Percentiles rank a stretch among this genome's conserved stretches.
Evolutionary conservation across 2,113 vertebrate species (phyloP).

Genomic region (Macrotus californicus): DNA sequence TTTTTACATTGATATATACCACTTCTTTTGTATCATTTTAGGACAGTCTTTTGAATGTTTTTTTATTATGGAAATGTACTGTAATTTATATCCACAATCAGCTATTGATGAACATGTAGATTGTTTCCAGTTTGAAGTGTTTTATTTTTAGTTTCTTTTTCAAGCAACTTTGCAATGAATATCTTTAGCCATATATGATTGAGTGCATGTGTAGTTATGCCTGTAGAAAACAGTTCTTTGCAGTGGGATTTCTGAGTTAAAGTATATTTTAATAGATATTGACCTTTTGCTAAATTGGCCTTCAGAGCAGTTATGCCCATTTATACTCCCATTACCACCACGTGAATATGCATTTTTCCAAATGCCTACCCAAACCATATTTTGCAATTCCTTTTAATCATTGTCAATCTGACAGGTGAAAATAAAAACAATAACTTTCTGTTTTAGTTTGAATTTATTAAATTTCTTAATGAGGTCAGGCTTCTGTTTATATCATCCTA

Average conservation of each 20-base stretch:
- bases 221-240: neutral
- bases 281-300: slow-evolving; percentile 36
- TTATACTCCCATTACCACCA: neutral
- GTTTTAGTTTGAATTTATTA: slow-evolving; percentile 41
- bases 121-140: neutral
- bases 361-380: neutral
- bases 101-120: neutral
- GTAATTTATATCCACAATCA: neutral
- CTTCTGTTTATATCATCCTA: neutral
- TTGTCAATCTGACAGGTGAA: slow-evolving; percentile 33
- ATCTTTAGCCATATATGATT: neutral
- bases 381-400: slow-evolving; percentile 25
- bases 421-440: slow-evolving; percentile 13
- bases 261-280: neutral
- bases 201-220: neutral
- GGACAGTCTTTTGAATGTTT: neutral
- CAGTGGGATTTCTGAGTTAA: neutral
- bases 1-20: neutral
- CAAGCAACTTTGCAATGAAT: neutral
- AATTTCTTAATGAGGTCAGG: neutral
- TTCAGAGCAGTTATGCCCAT: neutral
- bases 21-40: neutral
- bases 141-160: neutral
- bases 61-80: neutral
- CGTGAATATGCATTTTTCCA: neutral